Base-by-base conservation (phyloP, 2,888 invertebrate genomes). In the Drosophila melanosoma region DNA sequence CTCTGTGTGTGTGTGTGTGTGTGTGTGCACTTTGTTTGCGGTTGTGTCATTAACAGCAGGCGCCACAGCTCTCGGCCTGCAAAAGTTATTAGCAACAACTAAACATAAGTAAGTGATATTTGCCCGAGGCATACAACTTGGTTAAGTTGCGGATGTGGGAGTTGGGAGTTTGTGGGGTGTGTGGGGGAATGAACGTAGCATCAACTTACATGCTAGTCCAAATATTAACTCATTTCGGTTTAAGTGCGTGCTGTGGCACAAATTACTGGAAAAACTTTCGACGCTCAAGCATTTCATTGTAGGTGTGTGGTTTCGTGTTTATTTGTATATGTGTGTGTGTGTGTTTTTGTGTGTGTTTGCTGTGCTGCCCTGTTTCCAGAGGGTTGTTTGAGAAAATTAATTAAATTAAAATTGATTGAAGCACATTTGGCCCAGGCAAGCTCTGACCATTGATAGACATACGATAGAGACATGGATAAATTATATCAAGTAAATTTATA, bases 21-120 rank as follows among this genome's bases (percentile, higher is more conserved):
- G 70, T 68, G 70, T 81, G 77, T 82, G 86, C 83, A 90, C 90
- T 88, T 88, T 88, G 90, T 88, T 88, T 88, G 90, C 88, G 87
- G 90, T 85, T 90, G 86, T 88, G 90, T 87, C 87, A 88, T 88
- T 88, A 88, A 89, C 87, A 87, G 87, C 87, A 90, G 90, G 87
- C 86, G 81, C 90, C 85, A 76, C 81, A 87, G 70, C 70, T 70
- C 74, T 72, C 69, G 80, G 83, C 76, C 81, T 76, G 75, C 75
- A 88, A 74, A 81, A 88, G 82, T 87, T 90, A 87, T 90, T 84
- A 76, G 87, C 83, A 84, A 82, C 87, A 87, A 81, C 90, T 88
- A 80, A 82, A 78, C 87, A 86, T 75, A 83, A 89, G 89, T 87
- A 89, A 90, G 89, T 84, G 85, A 89, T 87, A 89, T 90, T 90